Conservation (phyloP, 2,888 invertebrate genomes). For the Archaeoteleia sp. region DNA sequence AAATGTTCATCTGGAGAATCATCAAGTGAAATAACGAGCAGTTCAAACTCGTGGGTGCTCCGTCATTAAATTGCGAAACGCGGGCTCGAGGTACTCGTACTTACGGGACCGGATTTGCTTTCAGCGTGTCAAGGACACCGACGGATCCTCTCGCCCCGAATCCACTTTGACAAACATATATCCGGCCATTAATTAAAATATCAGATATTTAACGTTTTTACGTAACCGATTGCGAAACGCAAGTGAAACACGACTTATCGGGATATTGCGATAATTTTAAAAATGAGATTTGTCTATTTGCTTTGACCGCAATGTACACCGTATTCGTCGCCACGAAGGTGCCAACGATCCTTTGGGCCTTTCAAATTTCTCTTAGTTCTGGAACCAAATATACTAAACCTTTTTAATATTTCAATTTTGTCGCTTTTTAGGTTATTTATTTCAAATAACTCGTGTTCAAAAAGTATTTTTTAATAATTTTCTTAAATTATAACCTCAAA, state of each 20-base stretch:
- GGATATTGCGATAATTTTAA: too few species aligned
- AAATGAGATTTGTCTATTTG: not conserved
- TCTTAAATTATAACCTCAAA: too few species aligned
- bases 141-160: constrained; percentile 48
- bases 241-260: too few species aligned
- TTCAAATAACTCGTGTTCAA: too few species aligned
- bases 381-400: too few species aligned
- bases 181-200: constrained; percentile 46
- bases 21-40: not conserved
- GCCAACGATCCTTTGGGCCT: too few species aligned
- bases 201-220: constrained; percentile 23
- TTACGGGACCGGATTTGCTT: constrained; percentile 28
- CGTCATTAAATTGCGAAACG: constrained; percentile 37
- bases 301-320: constrained; percentile 1
- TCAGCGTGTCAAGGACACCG: constrained; percentile 50
- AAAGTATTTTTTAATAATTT: too few species aligned
- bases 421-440: too few species aligned
- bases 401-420: too few species aligned
- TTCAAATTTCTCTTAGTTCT: too few species aligned
- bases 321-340: too few species aligned
- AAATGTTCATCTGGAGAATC: not conserved
- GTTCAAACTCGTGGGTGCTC: constrained; percentile 15
- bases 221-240: constrained; percentile 29
- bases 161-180: constrained; percentile 40
- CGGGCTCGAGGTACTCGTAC: constrained; percentile 19